Conservation (phyloP, 37 sponge, comb jelly and placozoan species). For the Spongia lamella region DNA sequence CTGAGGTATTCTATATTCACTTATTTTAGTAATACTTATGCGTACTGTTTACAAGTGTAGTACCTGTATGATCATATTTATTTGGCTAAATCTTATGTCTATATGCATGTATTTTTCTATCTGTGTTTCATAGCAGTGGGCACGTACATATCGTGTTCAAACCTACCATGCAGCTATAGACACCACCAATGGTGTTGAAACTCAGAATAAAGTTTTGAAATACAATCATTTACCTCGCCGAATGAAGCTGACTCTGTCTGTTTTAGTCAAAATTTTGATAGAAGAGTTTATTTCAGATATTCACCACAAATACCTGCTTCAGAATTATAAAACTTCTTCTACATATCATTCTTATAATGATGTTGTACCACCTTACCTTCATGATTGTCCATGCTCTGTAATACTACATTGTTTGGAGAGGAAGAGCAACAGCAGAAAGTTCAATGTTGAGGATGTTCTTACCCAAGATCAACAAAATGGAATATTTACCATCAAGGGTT, state of each 20-base stretch:
- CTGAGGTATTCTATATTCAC: conserved; percentile 4
- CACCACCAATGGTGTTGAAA: conserved; percentile 16
- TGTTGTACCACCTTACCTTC: conserved; percentile 21
- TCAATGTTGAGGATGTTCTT: not conserved
- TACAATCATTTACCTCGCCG: not conserved
- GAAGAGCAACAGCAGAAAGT: conserved; percentile 6
- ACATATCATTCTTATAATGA: conserved; percentile 10
- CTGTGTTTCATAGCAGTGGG: conserved; percentile 11
- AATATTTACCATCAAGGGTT: not conserved
- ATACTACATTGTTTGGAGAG: conserved; percentile 30
- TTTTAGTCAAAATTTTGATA: not conserved
- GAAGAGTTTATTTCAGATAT: conserved; percentile 24
- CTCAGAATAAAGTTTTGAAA: conserved; percentile 8
- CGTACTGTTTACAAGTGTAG: not conserved
- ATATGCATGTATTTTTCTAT: not conserved
- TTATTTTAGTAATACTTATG: not conserved
- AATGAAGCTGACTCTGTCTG: conserved; percentile 4
- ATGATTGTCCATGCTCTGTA: conserved; percentile 5
- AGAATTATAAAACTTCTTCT: not conserved
- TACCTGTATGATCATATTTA: not conserved
- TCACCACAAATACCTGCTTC: conserved; percentile 13
- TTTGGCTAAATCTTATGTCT: not conserved
- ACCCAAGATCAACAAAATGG: not conserved
- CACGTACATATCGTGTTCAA: conserved; percentile 3
- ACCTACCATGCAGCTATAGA: conserved; percentile 20